Conservation (phyloP, 2,113 vertebrate species). For the Hemichromis elongatus region DNA sequence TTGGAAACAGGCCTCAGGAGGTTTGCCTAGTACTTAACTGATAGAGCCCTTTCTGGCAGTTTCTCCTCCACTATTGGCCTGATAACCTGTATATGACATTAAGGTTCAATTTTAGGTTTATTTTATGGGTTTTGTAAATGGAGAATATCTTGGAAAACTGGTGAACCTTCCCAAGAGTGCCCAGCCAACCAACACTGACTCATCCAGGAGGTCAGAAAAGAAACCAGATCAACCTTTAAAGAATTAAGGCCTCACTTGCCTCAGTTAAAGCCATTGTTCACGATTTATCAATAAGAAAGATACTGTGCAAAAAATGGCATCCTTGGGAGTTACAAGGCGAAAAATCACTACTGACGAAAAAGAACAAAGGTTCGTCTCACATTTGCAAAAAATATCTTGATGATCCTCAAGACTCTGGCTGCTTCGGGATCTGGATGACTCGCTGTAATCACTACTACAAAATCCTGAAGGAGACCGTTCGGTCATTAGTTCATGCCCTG, state of each 20-base stretch:
- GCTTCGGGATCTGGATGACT: neutral
- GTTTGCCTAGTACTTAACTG: neutral
- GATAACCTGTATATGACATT: accelerated
- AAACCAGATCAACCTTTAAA: neutral
- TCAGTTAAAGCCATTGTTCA: neutral
- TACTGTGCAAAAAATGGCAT: neutral
- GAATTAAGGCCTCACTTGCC: neutral
- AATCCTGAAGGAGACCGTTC: neutral
- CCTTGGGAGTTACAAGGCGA: neutral
- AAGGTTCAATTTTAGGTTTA: neutral
- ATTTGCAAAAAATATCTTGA: neutral
- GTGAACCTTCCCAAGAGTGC: neutral
- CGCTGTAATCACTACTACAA: neutral
- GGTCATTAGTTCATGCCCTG: neutral
- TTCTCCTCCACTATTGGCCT: neutral
- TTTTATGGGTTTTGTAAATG: neutral
- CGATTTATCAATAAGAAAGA: neutral
- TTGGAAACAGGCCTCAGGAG: neutral
- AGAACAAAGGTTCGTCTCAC: neutral
- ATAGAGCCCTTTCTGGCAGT: neutral
- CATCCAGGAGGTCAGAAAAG: neutral
- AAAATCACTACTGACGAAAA: neutral
- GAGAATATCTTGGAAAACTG: neutral
- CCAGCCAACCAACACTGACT: neutral
- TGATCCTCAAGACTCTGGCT: neutral